A percentile compares a stretch with the other conserved stretches of the same genome.
phyloP scores from a whole-genome alignment of 2,113 vertebrate genomes.

The Nyctibius bracteatus region DNA sequence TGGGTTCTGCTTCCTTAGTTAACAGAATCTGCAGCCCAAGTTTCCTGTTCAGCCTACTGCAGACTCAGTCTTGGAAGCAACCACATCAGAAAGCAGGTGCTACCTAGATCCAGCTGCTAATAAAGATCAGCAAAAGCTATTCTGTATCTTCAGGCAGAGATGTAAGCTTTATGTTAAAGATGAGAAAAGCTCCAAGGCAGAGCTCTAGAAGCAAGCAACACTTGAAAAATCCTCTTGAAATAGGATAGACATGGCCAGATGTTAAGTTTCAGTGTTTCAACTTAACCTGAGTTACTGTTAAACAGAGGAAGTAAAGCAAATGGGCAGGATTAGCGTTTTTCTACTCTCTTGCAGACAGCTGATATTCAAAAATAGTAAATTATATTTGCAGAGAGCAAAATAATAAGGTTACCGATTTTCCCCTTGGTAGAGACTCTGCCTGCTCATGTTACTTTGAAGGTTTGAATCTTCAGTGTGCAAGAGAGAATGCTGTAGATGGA shows the following conservation, averaged over 20 bases:
- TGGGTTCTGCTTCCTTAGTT: neutral
- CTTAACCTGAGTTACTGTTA: neutral
- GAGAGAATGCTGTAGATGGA: neutral
- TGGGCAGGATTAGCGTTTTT: neutral
- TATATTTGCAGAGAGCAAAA: neutral
- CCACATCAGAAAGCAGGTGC: neutral
- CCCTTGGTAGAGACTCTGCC: neutral
- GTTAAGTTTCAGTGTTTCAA: neutral
- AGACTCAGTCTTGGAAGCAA: neutral
- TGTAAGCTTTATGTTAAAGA: neutral
- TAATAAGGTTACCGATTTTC: neutral
- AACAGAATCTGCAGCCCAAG: neutral
- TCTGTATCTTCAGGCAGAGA: neutral
- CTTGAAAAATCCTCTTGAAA: neutral
- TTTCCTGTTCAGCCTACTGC: neutral
- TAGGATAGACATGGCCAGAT: neutral
- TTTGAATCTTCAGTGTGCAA: neutral
- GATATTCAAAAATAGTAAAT: neutral
- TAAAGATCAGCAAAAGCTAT: neutral
- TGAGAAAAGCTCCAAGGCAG: neutral
- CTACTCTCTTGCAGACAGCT: neutral
- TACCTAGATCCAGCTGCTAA: neutral
- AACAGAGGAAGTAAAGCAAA: neutral
- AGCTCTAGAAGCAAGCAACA: neutral
- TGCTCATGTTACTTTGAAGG: neutral